Evolutionary conservation across 2,113 vertebrate species (phyloP).

Genomic region (Prunella himalayana): DNA sequence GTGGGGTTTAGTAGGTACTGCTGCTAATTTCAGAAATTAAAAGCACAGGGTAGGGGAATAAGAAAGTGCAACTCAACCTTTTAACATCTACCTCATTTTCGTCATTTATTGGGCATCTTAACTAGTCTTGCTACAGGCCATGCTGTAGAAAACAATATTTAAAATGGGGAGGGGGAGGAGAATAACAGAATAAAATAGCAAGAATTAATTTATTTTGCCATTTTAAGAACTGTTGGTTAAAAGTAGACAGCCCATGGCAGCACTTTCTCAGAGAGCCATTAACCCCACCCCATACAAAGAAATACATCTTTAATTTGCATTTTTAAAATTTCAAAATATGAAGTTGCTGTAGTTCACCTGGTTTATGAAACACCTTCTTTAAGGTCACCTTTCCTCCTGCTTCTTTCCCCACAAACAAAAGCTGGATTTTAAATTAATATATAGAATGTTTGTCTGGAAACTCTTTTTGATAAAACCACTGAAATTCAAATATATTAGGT

Average conservation of each 20-base stretch:
- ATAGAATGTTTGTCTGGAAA: background rate
- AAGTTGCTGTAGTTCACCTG: background rate
- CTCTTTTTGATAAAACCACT: background rate
- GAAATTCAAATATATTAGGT: background rate
- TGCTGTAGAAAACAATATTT: background rate
- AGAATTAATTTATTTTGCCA: background rate
- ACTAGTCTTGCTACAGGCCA: background rate
- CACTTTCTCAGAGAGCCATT: background rate
- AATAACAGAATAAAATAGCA: background rate
- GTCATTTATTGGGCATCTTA: background rate
- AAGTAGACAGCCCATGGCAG: background rate
- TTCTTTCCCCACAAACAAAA: background rate
- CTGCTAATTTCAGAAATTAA: background rate
- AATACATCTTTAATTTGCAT: background rate
- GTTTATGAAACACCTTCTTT: background rate
- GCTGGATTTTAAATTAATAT: background rate
- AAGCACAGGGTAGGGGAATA: background rate
- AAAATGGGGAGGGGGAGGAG: background rate
- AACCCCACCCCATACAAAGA: background rate
- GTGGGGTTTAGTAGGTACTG: fast-evolving
- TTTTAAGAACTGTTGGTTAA: background rate
- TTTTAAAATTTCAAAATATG: background rate
- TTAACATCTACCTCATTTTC: background rate
- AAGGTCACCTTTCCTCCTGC: background rate
- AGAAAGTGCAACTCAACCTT: background rate